Conservation (phyloP, 2,888 invertebrate species). For the Odontocerum albicorne region DNA sequence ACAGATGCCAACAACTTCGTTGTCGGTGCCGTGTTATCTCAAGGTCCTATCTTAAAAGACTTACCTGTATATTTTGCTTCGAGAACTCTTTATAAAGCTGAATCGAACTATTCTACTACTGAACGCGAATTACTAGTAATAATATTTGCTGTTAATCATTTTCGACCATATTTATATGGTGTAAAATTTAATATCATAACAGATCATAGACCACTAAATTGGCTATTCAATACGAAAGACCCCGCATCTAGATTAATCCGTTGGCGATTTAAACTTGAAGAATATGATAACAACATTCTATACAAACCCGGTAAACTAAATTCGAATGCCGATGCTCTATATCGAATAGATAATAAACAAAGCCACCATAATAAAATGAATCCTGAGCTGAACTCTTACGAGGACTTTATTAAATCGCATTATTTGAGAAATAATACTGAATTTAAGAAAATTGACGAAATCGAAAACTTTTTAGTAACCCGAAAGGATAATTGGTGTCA, state of each 20-base stretch:
- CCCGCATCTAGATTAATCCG: slow-evolving; percentile 39
- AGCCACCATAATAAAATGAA: slow-evolving; percentile 9
- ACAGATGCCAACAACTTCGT: slow-evolving; percentile 11
- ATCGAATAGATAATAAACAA: slow-evolving; percentile 13
- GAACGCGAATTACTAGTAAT: slow-evolving; percentile 16
- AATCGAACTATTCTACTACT: slow-evolving; percentile 16
- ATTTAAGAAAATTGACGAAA: slow-evolving; percentile 1
- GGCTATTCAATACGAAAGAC: slow-evolving; percentile 39
- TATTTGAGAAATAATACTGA: not conserved
- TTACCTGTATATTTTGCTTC: slow-evolving; percentile 10
- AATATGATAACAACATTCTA: slow-evolving; percentile 40
- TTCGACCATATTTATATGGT: slow-evolving; percentile 41
- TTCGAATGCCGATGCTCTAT: slow-evolving; percentile 38
- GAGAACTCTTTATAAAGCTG: slow-evolving; percentile 11
- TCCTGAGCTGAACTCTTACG: slow-evolving; percentile 23
- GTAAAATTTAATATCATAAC: slow-evolving; percentile 39
- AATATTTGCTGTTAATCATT: slow-evolving; percentile 38
- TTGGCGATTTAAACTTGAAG: slow-evolving; percentile 41
- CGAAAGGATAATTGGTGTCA: not conserved
- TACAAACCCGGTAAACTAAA: slow-evolving; percentile 40
- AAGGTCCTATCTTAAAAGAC: slow-evolving; percentile 11
- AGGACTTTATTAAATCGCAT: slow-evolving; percentile 16
- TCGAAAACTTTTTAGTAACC: not conserved
- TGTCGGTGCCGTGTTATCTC: slow-evolving; percentile 11
- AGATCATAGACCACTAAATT: slow-evolving; percentile 39